Evolutionary conservation across 2,888 invertebrate species (phyloP), one percentile per base, ranked within the genome.

Genomic region (Dexiosoma caninum): DNA sequence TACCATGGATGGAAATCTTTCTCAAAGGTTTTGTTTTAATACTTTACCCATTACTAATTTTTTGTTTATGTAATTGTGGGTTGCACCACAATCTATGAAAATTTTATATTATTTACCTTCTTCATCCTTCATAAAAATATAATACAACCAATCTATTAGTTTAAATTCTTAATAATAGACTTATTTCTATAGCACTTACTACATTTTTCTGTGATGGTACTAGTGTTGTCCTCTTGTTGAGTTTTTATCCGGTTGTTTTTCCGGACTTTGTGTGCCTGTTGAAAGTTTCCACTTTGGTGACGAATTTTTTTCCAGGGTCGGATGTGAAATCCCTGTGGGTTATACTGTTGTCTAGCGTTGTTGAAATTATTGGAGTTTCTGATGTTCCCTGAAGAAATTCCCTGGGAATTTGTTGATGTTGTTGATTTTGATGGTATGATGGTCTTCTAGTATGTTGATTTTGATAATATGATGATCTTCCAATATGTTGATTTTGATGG

Each of bases 91-190:
- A 57, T 57, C 35, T 37, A 57, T 42, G 30, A 60, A 44, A 8
- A 60, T 44, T 42, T 44, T 60, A 42, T 57, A 60, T 60, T 60
- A 6, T 59, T 37, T 4, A 21, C 19, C 12, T 55, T 57, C 57
- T 57, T 57, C 37, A 37, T 57, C 57, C 21, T 59, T 59, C 40
- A 57, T 57, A 57, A 57, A 57, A 37, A 57, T 57, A 40, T 57
- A 59, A 42, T 59, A 42, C 16, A 59, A 59, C 42, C 59, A 14
- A 27, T 27, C 23, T 42, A 59, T 59, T 59, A 59, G 40, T 42
- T 59, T 27, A 59, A 59, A 59, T 59, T 59, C 59, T 59, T 42
- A 59, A 59, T 59, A 59, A 59, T 59, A 40, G 59, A 59, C 42
- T 59, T 42, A 42, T 59, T 59, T 40, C 40, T 42, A 59, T 42